Conservation (phyloP, 2,113 vertebrate species). For the Aptenodytes forsteri region DNA sequence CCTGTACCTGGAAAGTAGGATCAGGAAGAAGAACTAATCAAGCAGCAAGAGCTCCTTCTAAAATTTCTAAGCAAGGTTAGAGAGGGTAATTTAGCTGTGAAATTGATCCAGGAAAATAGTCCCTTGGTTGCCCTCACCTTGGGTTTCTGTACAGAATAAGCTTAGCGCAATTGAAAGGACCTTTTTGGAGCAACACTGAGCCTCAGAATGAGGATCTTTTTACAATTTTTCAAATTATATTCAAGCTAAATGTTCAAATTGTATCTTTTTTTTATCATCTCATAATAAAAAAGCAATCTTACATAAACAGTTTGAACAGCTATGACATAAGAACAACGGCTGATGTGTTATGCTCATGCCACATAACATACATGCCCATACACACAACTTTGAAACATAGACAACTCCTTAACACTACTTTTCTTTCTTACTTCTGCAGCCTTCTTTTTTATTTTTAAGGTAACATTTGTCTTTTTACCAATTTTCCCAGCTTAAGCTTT, state of each 20-base stretch:
- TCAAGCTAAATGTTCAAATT: neutral
- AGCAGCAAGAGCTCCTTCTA: neutral
- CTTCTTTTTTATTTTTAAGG: neutral
- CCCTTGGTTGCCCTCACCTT: neutral
- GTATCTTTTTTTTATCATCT: neutral
- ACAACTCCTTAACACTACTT: neutral
- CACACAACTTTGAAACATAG: neutral
- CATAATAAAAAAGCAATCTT: neutral
- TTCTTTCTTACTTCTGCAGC: neutral
- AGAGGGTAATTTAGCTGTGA: neutral
- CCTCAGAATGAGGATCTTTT: neutral
- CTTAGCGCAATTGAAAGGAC: neutral
- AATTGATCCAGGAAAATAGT: neutral
- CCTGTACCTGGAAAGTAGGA: neutral
- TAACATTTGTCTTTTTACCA: neutral
- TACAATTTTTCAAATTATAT: neutral
- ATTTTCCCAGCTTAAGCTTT: conserved; percentile 1
- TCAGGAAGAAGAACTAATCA: neutral
- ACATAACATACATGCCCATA: neutral
- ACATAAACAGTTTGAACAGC: neutral
- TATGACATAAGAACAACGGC: neutral
- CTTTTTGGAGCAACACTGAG: neutral
- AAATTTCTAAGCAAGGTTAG: neutral
- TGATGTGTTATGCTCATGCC: neutral
- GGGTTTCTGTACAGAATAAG: neutral